Conservation (phyloP, 2,797 vertebrate species). For the Crocidura indochinensis region DNA sequence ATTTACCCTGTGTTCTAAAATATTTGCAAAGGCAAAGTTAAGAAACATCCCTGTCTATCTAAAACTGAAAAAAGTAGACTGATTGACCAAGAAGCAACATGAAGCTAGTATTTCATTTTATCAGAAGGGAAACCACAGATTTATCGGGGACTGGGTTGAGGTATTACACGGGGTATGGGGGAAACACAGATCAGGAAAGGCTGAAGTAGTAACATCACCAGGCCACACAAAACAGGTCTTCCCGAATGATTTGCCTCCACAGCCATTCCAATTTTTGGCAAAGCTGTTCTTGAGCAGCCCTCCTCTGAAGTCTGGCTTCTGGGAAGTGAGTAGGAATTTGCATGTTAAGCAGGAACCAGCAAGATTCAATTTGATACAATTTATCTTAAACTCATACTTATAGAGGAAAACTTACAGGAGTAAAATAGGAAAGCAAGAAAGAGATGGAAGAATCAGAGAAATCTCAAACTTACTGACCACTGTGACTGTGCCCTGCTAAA, state of each 20-base stretch:
- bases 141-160: neutral
- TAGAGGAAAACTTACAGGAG: neutral
- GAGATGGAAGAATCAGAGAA: neutral
- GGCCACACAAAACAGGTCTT: neutral
- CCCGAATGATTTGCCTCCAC: neutral
- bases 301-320: neutral
- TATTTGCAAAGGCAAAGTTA: slow-evolving; percentile 32
- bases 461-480: neutral
- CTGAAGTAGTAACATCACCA: fast-evolving
- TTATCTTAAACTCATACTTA: neutral
- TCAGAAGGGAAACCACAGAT: neutral
- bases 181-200: neutral
- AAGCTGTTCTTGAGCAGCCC: neutral
- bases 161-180: neutral
- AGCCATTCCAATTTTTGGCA: neutral
- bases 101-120: neutral
- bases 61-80: slow-evolving; percentile 38
- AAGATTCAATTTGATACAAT: neutral
- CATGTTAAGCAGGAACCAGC: neutral
- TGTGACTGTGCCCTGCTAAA: neutral
- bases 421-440: neutral
- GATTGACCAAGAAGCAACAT: neutral
- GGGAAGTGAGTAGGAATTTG: neutral
- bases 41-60: slow-evolving; percentile 59
- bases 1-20: slow-evolving; percentile 21